Evolutionary conservation across 2,113 vertebrate genomes (phyloP).

Genomic region (Puma concolor): DNA sequence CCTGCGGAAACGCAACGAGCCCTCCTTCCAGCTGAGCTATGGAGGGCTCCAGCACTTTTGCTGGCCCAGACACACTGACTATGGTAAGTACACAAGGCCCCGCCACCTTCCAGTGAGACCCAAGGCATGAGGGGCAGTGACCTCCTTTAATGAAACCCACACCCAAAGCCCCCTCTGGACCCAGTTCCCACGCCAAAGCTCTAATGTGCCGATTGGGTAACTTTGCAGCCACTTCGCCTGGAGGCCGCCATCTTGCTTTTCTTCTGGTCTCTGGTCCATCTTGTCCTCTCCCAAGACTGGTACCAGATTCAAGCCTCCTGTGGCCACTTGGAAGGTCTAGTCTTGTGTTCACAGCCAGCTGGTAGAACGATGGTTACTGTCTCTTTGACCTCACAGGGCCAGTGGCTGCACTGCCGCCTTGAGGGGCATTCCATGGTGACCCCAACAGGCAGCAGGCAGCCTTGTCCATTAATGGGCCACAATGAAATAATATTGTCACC

Average conservation of each 20-base stretch:
- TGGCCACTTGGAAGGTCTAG: neutral
- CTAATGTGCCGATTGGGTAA: rapidly evolving
- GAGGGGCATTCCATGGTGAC: neutral
- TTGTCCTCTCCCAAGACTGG: neutral
- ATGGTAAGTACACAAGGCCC: constrained; percentile 88
- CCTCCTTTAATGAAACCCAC: neutral
- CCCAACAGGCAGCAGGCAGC: neutral
- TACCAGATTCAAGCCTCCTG: neutral
- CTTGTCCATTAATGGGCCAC: neutral
- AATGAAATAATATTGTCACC: neutral
- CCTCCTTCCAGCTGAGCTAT: constrained; percentile 88
- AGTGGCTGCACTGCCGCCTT: neutral
- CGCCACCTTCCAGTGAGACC: rapidly evolving
- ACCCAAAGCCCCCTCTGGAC: neutral
- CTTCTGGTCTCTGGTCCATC: neutral
- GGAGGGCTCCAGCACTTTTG: constrained; percentile 89
- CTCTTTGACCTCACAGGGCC: neutral
- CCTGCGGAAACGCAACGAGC: constrained; percentile 89
- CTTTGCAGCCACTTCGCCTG: neutral
- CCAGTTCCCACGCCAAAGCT: rapidly evolving
- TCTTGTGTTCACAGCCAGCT: neutral
- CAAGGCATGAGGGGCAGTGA: neutral
- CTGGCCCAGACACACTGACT: constrained; percentile 94
- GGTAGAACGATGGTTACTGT: neutral
- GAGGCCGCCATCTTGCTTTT: neutral